A percentile compares a stretch with the other conserved stretches of the same genome.
phyloP scores from a whole-genome alignment of 2,797 vertebrate species.

The Xiphorhynchus erythropygius region DNA sequence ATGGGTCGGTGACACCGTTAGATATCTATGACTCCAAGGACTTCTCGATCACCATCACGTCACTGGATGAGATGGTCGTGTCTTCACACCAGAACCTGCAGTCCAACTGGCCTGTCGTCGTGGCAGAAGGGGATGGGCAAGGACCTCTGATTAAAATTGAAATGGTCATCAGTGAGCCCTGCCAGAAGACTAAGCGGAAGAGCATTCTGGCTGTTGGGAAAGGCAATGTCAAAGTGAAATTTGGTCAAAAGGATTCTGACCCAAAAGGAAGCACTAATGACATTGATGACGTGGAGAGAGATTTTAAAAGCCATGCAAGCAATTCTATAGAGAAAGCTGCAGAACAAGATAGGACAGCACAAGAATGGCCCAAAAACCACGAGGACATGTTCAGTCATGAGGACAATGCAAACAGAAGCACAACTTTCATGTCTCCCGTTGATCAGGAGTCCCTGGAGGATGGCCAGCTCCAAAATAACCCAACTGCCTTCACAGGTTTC shows the following conservation, averaged over 20 bases:
- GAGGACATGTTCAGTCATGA: conserved; percentile 62
- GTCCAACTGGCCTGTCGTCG: conserved; percentile 86
- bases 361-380: conserved; percentile 77
- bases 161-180: conserved; percentile 92
- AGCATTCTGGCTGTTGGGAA: conserved; percentile 89
- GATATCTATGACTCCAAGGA: conserved; percentile 95
- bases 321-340: conserved; percentile 80
- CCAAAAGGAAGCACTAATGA: conserved; percentile 75
- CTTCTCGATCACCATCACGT: conserved; percentile 86
- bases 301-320: conserved; percentile 80
- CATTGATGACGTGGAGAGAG: conserved; percentile 74
- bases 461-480: conserved; percentile 74
- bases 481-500: conserved; percentile 81
- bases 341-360: conserved; percentile 77
- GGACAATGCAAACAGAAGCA: conserved; percentile 83
- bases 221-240: conserved; percentile 87
- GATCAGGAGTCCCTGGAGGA: conserved; percentile 78
- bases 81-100: conserved; percentile 81
- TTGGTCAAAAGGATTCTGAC: conserved; percentile 76
- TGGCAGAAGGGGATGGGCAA: conserved; percentile 90
- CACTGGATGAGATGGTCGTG: conserved; percentile 89
- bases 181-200: conserved; percentile 96
- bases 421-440: conserved; percentile 80
- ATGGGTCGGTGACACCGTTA: conserved; percentile 90
- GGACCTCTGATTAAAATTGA: conserved; percentile 90